Evolutionary conservation across 2,797 vertebrate species (phyloP).

Genomic region (Phalanger gymnotis): DNA sequence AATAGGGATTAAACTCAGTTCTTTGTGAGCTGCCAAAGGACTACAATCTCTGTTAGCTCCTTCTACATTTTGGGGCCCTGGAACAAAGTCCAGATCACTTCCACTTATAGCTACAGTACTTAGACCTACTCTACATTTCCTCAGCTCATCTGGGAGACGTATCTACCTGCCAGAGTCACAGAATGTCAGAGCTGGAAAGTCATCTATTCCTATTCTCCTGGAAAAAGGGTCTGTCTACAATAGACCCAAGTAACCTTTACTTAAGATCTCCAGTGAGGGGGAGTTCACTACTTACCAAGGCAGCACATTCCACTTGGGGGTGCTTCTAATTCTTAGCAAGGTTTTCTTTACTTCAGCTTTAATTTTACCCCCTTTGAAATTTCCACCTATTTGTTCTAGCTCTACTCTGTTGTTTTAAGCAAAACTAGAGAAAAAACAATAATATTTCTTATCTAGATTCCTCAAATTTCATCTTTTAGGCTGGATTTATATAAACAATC

Average conservation of each 20-base stretch:
- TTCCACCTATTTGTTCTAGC: not conserved
- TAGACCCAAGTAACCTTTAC: not conserved
- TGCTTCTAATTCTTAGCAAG: not conserved
- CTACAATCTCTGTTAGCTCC: not conserved
- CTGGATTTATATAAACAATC: conserved; percentile 38
- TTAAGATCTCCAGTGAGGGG: not conserved
- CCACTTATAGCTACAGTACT: not conserved
- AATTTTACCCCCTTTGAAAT: not conserved
- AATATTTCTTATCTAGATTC: not conserved
- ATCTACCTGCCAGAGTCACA: not conserved
- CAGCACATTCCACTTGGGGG: not conserved
- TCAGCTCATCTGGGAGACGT: not conserved
- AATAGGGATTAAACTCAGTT: not conserved
- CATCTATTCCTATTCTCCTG: not conserved
- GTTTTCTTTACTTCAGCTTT: not conserved
- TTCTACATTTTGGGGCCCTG: not conserved
- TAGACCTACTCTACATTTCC: not conserved
- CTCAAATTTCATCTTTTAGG: conserved; percentile 21
- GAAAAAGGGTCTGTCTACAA: not conserved
- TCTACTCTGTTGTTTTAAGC: conserved; percentile 8
- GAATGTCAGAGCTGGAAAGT: not conserved
- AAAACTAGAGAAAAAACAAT: conserved; percentile 31
- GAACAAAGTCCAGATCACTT: not conserved
- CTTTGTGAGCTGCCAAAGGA: not conserved
- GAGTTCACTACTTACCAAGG: not conserved